Percentiles rank a stretch among this genome's conserved stretches.
phyloP scores from a whole-genome alignment of 2,113 vertebrate species.

The Pachypanchax playfairii region DNA sequence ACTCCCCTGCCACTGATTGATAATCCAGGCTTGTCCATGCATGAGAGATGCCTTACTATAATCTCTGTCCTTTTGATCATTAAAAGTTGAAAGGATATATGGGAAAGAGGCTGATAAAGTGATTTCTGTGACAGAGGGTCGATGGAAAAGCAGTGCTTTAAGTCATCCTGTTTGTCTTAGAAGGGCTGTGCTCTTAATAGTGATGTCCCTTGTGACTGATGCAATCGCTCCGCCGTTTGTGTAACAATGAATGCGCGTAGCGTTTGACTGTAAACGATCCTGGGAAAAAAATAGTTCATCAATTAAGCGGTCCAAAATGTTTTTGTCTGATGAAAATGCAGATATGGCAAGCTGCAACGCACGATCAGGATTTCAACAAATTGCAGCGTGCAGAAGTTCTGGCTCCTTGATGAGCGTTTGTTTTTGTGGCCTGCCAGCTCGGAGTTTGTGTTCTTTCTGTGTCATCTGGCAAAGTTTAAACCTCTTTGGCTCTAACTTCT shows the following conservation, averaged over 20 bases:
- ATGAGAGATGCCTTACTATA: constrained; percentile 76
- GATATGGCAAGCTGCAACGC: constrained; percentile 63
- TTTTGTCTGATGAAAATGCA: constrained; percentile 77
- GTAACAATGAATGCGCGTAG: constrained; percentile 76
- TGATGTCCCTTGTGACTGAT: constrained; percentile 82
- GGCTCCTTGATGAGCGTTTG: constrained; percentile 41
- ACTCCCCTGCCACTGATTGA: constrained; percentile 73
- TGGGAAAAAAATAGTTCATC: constrained; percentile 71
- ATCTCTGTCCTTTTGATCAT: constrained; percentile 81
- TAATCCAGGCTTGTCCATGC: constrained; percentile 70
- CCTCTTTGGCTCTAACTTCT: constrained; percentile 68
- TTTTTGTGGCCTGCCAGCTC: constrained; percentile 49
- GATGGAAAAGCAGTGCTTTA: constrained; percentile 76
- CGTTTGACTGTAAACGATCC: constrained; percentile 75
- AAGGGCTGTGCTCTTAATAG: constrained; percentile 79
- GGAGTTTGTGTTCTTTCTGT: constrained; percentile 56
- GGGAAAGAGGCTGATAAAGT: constrained; percentile 78
- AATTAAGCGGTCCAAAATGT: constrained; percentile 77
- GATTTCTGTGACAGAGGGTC: constrained; percentile 79
- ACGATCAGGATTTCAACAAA: constrained; percentile 69
- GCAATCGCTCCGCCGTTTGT: constrained; percentile 74
- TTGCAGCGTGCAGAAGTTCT: constrained; percentile 64
- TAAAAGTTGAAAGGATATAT: constrained; percentile 79
- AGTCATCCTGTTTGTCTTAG: constrained; percentile 81
- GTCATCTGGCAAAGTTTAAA: constrained; percentile 69